These are phyloP conservation scores for Hucho hucho DNA, from an alignment of 2,113 vertebrate genomes.

Conservation along the genomic window DNA sequence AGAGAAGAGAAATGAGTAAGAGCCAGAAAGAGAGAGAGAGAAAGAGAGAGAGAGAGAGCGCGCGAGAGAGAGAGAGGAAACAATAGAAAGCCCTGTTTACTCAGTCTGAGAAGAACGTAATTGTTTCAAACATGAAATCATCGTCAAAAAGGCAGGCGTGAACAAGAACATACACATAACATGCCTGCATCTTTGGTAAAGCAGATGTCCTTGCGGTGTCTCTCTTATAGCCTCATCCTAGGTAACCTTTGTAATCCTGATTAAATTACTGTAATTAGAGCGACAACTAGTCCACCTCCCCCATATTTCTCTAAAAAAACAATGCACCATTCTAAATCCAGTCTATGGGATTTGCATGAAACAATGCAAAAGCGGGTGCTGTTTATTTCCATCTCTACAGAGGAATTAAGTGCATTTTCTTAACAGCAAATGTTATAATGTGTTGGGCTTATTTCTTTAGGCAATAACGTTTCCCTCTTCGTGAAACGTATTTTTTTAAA, in stretches of 20 bases:
- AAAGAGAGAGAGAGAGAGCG: constrained; percentile 61
- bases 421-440: constrained; percentile 76
- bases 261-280: constrained; percentile 81
- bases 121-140: constrained; percentile 56
- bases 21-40: constrained; percentile 37
- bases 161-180: constrained; percentile 1
- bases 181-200: constrained; percentile 36
- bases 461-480: constrained; percentile 55
- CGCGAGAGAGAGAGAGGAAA: constrained; percentile 50
- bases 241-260: constrained; percentile 80
- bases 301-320: constrained; percentile 75
- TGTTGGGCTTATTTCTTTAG: constrained; percentile 65
- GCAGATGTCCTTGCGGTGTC: constrained; percentile 64
- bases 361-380: constrained; percentile 64
- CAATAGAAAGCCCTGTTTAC: constrained; percentile 71
- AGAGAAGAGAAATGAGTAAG: constrained; percentile 40
- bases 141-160: constrained; percentile 28
- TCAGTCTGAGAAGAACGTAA: constrained; percentile 54
- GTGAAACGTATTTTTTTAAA: constrained; percentile 46
- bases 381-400: constrained; percentile 77
- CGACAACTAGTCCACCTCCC: constrained; percentile 66
- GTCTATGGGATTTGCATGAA: constrained; percentile 75
- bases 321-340: constrained; percentile 73
- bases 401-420: constrained; percentile 78
- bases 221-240: constrained; percentile 61